Evolutionary conservation across 2,888 invertebrate genomes (phyloP).

Genomic region (Xylophagus ater): DNA sequence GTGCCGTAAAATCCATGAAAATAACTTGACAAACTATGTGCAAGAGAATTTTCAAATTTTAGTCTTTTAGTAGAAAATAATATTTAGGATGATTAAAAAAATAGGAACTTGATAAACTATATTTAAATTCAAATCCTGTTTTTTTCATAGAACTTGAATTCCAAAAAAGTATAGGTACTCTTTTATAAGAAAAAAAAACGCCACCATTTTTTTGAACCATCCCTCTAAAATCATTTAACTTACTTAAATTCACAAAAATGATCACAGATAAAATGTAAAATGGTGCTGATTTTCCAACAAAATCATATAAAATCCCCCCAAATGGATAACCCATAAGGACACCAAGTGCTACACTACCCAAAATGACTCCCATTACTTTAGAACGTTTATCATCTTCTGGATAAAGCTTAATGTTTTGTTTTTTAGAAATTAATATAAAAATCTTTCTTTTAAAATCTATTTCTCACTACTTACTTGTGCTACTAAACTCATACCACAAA

Average conservation of each 20-base stretch:
- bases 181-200: no score
- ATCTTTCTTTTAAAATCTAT: no score
- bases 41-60: no score
- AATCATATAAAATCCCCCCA: constrained; percentile 65
- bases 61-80: no score
- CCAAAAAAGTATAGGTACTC: no score
- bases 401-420: constrained; percentile 33
- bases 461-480: constrained; percentile 39
- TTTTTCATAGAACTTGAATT: no score
- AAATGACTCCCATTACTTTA: constrained; percentile 66
- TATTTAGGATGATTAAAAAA: no score
- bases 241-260: constrained; percentile 44
- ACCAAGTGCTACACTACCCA: constrained; percentile 71
- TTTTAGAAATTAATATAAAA: no score
- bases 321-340: constrained; percentile 73
- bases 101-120: no score
- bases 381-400: constrained; percentile 41
- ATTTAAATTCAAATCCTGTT: no score
- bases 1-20: constrained; percentile 32
- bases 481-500: constrained; percentile 71
- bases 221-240: no score
- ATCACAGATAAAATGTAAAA: constrained; percentile 57
- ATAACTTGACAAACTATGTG: constrained; percentile 30
- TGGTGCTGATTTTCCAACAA: constrained; percentile 62
- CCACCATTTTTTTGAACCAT: no score